Evolutionary conservation across 2,888 invertebrate genomes (phyloP), one percentile per base, ranked within the genome.

Genomic region (Tanypteryx hageni): DNA sequence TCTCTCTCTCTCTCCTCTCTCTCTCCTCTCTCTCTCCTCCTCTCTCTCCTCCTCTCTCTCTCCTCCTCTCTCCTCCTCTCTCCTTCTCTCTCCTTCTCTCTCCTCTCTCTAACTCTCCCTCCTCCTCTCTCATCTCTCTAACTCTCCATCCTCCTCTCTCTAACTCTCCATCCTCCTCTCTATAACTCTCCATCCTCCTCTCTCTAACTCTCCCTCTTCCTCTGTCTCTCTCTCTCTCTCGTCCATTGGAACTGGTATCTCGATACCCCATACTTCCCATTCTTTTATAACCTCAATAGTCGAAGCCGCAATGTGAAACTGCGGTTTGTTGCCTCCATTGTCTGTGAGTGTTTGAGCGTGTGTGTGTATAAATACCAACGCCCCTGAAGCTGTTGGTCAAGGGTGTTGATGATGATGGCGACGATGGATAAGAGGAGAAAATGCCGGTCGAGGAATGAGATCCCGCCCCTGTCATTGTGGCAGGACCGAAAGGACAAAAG

Each of bases 331-430:
- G 56, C 56, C 83, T 56, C 18, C 83, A 83, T 57, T 83, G 83
- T 57, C 44, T 57, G 16, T 31, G 82, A 7, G 82, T 11, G 31
- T 16, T 11, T 18, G 64, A n/a, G 64, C n/a, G 8, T 64, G 68
- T 27, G 76, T 13, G 27, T 27, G 18, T 31, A 44, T 82, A 82
- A 82, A 44, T 82, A 83, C 44, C 56, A 18, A 18, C 44, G 44
- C 83, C 44, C 76, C 76, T 76, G 76, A 76, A 76, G 76, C 22
- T 76, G 27, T 76, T 76, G 76, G 68, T 76, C 76, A 76, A 76
- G 76, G 76, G 76, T 76, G 22, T 76, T 76, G 27, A 27, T 76
- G 22, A 76, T 44, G 44, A 44, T 44, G 44, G 5, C 44, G 44
- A 44, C 44, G 44, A 44, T 5, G n/a, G 44, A 44, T 44, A 44